A percentile compares a stretch with the other conserved stretches of the same genome.
Conservation (phyloP, 2,888 invertebrate genomes). For the Macroteleia sp. region DNA sequence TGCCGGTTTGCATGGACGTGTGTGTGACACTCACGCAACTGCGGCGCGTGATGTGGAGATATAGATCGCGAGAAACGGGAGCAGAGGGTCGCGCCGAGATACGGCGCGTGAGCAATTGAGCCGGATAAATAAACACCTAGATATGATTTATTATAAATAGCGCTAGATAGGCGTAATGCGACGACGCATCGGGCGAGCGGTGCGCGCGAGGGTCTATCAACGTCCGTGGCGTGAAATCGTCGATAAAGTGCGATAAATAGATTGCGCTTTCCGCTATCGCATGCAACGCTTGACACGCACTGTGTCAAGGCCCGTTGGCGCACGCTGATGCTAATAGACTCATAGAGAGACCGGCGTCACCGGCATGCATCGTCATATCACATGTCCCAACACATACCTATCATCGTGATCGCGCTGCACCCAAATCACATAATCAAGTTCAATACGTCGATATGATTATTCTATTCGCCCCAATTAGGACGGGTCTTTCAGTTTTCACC, state of each 20-base stretch:
- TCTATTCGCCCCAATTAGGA: slow-evolving; percentile 5
- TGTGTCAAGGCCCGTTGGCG: slow-evolving; percentile 81
- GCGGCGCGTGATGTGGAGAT: too few relatives aligned
- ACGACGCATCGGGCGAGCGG: slow-evolving; percentile 33
- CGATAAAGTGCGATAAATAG: slow-evolving; percentile 82
- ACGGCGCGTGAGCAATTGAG: slow-evolving; percentile 42
- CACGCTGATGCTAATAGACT: slow-evolving; percentile 80
- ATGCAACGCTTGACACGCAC: slow-evolving; percentile 81
- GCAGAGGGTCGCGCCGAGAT: slow-evolving; percentile 43
- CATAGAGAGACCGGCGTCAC: slow-evolving; percentile 65
- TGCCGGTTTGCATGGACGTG: too few relatives aligned
- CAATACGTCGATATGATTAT: slow-evolving; percentile 20
- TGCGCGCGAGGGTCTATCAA: slow-evolving; percentile 65
- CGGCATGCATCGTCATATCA: slow-evolving; percentile 24
- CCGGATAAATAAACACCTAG: slow-evolving; percentile 60
- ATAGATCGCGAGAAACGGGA: too few relatives aligned
- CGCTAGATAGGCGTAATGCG: slow-evolving; percentile 27
- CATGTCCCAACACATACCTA: slow-evolving; percentile 74
- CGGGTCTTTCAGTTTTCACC: too few relatives aligned
- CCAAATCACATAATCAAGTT: slow-evolving; percentile 50
- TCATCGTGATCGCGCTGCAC: slow-evolving; percentile 31
- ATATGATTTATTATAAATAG: slow-evolving; percentile 62
- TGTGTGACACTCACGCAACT: too few relatives aligned
- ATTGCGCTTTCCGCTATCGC: slow-evolving; percentile 83
- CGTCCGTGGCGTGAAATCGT: slow-evolving; percentile 73